Evolutionary conservation across 2,888 invertebrate genomes (phyloP), one percentile per base, ranked within the genome.

Genomic region (Idaea dimidiata): DNA sequence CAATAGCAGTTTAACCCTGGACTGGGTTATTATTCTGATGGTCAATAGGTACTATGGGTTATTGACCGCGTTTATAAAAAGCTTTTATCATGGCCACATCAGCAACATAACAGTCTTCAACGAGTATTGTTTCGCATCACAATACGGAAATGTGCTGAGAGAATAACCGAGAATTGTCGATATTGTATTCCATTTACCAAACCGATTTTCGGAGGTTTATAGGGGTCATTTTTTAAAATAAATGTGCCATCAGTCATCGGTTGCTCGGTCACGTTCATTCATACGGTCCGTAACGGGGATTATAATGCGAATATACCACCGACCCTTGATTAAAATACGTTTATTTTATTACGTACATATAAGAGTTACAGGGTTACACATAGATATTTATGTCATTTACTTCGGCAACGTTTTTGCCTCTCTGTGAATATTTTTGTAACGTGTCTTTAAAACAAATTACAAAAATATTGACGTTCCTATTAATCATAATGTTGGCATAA

Each of bases 211-310:
- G 14, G 43, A 43, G 43, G 14, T 43, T 43, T 43, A 43, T 43
- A 14, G 43, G 43, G 43, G 43, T 43, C 43, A 43, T 43, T 43
- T 43, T 43, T 43, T 43, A 43, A 24, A 43, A 43, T 43, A 43
- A 43, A 43, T 43, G 43, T 43, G 43, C 43, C 43, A 43, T 43
- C 43, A 43, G 43, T 43, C 43, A 43, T 43, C 43, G 43, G 43
- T 43, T 43, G 43, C 10, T 43, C 43, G 43, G 43, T 2, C 10
- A 43, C 10, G 43, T 43, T 43, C 14, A 43, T 43, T 43, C 43
- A 43, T 43, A 43, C 14, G 43, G 43, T 43, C 10, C 43, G 14
- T 14, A 43, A 43, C 43, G 43, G 14, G 43, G 6, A 43, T 43
- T 43, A 14, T 43, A 43, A 43, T 43, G 43, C 43, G 43, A 43